phyloP scores from a whole-genome alignment of 2,888 invertebrate species.

The Nebria brevicollis region DNA sequence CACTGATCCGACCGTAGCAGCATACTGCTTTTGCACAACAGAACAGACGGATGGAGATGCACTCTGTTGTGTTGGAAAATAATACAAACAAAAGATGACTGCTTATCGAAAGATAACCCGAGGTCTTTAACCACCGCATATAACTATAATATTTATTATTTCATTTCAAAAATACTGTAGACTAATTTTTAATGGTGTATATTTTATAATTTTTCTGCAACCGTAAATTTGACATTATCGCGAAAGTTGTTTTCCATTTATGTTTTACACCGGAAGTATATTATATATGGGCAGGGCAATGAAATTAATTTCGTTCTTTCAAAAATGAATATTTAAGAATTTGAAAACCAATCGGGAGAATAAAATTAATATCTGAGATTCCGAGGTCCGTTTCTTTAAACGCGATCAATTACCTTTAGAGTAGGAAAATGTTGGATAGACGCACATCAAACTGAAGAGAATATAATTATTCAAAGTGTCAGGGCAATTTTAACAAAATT shows the following conservation, averaged over 20 bases:
- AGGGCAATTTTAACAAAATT: slow-evolving; percentile 48
- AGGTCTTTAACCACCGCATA: neutral
- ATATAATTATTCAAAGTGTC: slow-evolving; percentile 54
- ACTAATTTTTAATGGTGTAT: no score
- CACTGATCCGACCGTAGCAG: slow-evolving; percentile 35
- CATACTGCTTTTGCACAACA: neutral
- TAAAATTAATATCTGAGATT: no score
- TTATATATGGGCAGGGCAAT: slow-evolving; percentile 24
- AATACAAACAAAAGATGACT: neutral
- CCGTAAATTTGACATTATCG: slow-evolving; percentile 14
- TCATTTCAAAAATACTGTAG: no score
- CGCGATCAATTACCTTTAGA: neutral
- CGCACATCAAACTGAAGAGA: slow-evolving; percentile 49
- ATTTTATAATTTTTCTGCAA: no score
- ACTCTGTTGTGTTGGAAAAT: neutral
- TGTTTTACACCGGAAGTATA: slow-evolving; percentile 32
- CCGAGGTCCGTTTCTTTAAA: neutral
- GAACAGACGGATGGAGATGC: neutral
- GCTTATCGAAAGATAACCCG: slow-evolving; percentile 7
- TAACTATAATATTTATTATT: no score
- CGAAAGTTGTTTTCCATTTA: slow-evolving; percentile 42
- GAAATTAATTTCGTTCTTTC: neutral
- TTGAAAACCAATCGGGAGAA: no score
- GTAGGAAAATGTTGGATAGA: slow-evolving; percentile 19
- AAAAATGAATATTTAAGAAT: no score